Evolutionary conservation across 2,888 invertebrate species (phyloP).

Genomic region (Poecilus cupreus): DNA sequence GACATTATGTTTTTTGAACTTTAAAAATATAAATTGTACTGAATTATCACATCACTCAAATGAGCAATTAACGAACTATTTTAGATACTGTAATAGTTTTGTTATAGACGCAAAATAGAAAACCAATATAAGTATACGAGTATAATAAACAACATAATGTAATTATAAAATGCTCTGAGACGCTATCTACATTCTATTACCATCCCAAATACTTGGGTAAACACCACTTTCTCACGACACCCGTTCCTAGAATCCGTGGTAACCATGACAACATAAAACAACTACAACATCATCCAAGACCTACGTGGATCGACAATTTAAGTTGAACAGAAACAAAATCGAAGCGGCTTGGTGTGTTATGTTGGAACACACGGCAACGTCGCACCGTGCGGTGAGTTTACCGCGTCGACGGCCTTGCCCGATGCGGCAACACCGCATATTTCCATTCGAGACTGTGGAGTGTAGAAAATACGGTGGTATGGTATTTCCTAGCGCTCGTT

Average conservation of each 20-base stretch:
- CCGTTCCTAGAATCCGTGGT: background rate
- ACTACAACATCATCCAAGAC: conserved; percentile 7
- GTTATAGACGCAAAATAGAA: no score
- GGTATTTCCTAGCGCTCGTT: conserved; percentile 8
- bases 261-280: background rate
- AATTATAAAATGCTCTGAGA: no score
- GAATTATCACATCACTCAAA: no score
- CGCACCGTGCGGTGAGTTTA: conserved; percentile 30
- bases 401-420: conserved; percentile 44
- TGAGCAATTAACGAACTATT: no score
- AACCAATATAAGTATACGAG: no score
- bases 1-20: no score
- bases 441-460: conserved; percentile 17
- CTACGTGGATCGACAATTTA: conserved; percentile 16
- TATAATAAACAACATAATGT: no score
- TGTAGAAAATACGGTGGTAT: background rate
- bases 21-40: no score
- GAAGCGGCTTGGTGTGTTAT: background rate
- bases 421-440: background rate
- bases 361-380: conserved; percentile 21
- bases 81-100: no score
- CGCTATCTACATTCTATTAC: no score
- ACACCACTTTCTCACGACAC: background rate
- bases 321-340: conserved; percentile 41
- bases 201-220: no score